Evolutionary conservation across 2,113 vertebrate genomes (phyloP), one percentile per base, ranked within the genome.

Genomic region (Cyprinodon brontotheroides): DNA sequence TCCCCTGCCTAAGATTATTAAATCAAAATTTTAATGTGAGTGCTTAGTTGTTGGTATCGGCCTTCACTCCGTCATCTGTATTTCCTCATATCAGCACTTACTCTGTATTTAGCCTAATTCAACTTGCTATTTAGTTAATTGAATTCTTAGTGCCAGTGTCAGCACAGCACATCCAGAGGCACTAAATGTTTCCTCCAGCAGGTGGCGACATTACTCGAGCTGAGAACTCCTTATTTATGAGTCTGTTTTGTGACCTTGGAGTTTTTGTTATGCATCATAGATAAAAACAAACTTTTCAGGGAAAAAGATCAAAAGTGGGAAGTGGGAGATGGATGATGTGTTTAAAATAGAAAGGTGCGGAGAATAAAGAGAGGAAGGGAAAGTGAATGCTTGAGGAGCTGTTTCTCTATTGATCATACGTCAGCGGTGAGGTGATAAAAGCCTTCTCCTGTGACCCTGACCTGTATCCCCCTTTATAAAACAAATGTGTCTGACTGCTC

Each of bases 91-190:
- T 86, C 82, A 80, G 80, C 79, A 53, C 68, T 82, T 81, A 68
- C 70, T 79, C 79, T 77, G 79, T 76, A 68, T 90, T 91, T 72
- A 74, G 60, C 40, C 75, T 82, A 74, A 88, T 90, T 87, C 79
- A 59, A 40, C 65, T 57, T 82, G 83, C 86, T 82, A 85, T 89
- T 92, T 87, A 83, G 75, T 71, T 87, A 89, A 87, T 92, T 78
- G 65, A 81, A 83, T 89, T 77, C 69, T 40, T 12, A 81, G 68
- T 50, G 65, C 39, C 57, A 12, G 40, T 68, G 72, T 81, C 81
- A 77, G 84, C 29, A 11, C 48, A 11, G 15, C 62, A 29, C 61
- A 7, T 17, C n/a, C 12, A 67, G 10, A 0, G 45, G 74, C 75
- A 74, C 11, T 63, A 10, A 47, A 13, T 3, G 1, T 60, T 22